A percentile compares a stretch with the other conserved stretches of the same genome.
These are phyloP conservation scores for Cheilosia variabilis DNA, from an alignment of 2,888 invertebrate genomes.

Conservation along the genomic window DNA sequence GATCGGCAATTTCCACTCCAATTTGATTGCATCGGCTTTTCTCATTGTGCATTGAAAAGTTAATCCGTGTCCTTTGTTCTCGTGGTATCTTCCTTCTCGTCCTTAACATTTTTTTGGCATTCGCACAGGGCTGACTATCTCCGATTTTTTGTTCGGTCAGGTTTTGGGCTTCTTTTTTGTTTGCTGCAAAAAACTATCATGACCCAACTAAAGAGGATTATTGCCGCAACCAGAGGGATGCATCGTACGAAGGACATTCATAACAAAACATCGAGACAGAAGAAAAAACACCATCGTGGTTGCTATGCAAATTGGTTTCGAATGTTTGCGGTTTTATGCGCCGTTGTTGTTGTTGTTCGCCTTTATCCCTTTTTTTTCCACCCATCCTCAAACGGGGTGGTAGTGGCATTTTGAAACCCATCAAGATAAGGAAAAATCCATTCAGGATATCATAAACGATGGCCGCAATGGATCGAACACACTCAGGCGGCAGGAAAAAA, in stretches of 20 bases:
- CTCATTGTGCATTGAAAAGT: conserved; percentile 75
- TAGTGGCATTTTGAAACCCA: conserved; percentile 69
- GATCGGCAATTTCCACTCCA: conserved; percentile 73
- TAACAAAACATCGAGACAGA: conserved; percentile 80
- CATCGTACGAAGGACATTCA: conserved; percentile 76
- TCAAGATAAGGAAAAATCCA: conserved; percentile 73
- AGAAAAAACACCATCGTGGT: conserved; percentile 76
- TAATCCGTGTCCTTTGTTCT: conserved; percentile 74
- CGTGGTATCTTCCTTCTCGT: conserved; percentile 33
- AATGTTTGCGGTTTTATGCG: conserved; percentile 72
- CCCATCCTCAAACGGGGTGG: conserved; percentile 9
- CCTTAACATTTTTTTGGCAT: conserved; percentile 25
- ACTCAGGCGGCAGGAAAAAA: conserved; percentile 14
- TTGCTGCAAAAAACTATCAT: conserved; percentile 61
- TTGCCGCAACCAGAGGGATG: conserved; percentile 60
- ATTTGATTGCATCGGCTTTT: conserved; percentile 75
- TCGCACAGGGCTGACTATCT: conserved; percentile 38
- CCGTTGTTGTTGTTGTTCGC: conserved; percentile 29
- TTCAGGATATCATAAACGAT: conserved; percentile 71
- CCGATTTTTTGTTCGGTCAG: conserved; percentile 6
- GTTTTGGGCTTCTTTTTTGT: conserved; percentile 5
- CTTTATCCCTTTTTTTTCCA: conserved; percentile 31
- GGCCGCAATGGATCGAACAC: conserved; percentile 40
- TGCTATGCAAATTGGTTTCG: conserved; percentile 75
- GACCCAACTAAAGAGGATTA: conserved; percentile 75